phyloP scores from a whole-genome alignment of 2,888 invertebrate species.

The Noctua janthina region DNA sequence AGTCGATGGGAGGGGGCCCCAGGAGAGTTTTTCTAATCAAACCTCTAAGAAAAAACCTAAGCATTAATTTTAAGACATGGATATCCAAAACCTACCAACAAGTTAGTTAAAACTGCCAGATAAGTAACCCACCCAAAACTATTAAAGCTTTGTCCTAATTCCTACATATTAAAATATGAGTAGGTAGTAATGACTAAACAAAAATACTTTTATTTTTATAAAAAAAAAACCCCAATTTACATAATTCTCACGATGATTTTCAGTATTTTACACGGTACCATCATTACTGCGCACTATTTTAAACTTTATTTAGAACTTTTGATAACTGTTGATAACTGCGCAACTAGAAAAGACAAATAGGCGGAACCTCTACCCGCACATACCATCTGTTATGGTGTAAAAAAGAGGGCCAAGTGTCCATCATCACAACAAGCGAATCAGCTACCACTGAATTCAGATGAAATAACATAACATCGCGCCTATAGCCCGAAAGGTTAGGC shows the following conservation, averaged over 20 bases:
- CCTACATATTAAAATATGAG: too few relatives aligned
- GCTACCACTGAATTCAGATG: not conserved
- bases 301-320: not conserved
- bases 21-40: too few relatives aligned
- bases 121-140: too few relatives aligned
- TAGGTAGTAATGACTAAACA: too few relatives aligned
- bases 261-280: not conserved
- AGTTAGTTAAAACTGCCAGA: too few relatives aligned
- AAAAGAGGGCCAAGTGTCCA: not conserved
- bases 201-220: not conserved
- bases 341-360: not conserved
- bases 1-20: too few relatives aligned
- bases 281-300: slow-evolving; percentile 6
- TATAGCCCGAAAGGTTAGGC: too few relatives aligned
- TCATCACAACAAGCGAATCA: not conserved
- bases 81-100: too few relatives aligned
- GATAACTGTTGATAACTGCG: slow-evolving; percentile 12
- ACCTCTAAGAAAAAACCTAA: too few relatives aligned
- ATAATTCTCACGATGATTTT: slow-evolving; percentile 12
- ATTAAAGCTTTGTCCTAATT: too few relatives aligned
- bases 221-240: not conserved
- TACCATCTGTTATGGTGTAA: not conserved
- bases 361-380: not conserved
- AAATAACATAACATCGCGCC: not conserved
- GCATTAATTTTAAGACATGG: too few relatives aligned